Percentiles rank a stretch among this genome's conserved stretches.
Evolutionary conservation across 1,140 invertebrate species (phyloP).

Genomic region (Linepithema humile): DNA sequence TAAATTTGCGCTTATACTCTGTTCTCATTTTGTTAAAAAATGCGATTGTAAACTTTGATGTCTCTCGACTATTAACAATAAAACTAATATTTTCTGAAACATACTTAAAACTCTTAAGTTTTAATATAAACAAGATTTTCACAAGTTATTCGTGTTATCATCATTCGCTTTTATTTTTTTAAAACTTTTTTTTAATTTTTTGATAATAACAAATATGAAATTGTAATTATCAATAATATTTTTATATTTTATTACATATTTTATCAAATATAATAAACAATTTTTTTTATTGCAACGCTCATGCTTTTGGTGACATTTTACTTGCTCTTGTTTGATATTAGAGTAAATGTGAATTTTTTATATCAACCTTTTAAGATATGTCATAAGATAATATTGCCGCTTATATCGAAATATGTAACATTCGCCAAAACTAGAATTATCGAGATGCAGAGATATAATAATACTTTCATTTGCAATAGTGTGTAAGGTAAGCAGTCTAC

Average conservation of each 20-base stretch:
- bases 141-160: neutral
- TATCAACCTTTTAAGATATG: neutral
- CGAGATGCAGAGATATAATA: neutral
- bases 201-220: neutral
- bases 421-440: neutral
- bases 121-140: neutral
- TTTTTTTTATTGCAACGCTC: neutral
- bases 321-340: neutral
- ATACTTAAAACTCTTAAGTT: neutral
- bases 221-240: neutral
- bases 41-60: neutral
- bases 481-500: slow-evolving; percentile 12
- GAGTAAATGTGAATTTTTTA: neutral
- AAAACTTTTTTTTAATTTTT: neutral
- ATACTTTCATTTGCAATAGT: neutral
- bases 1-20: slow-evolving; percentile 6
- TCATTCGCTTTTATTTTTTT: neutral
- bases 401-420: neutral
- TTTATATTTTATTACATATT: neutral
- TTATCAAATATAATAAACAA: neutral
- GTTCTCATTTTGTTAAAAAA: neutral
- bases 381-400: neutral
- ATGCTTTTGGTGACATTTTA: no score
- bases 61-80: slow-evolving; percentile 5
- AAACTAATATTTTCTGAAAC: neutral